phyloP scores from a whole-genome alignment of 2,888 invertebrate species.

The Nemurella pictetii region DNA sequence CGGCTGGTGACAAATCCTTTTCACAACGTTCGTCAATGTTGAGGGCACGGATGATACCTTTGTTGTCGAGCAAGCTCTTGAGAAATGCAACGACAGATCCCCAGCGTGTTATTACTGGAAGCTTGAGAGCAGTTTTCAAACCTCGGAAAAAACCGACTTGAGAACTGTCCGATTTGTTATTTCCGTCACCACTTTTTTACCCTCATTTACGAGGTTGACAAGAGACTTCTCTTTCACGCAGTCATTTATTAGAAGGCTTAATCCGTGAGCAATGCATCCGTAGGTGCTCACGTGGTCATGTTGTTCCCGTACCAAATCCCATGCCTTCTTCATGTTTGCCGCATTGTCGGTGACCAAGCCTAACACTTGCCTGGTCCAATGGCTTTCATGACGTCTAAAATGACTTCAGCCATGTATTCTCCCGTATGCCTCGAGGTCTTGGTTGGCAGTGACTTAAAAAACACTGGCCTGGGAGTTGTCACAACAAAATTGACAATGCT shows the following conservation, averaged over 20 bases:
- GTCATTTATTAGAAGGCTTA: slow-evolving; percentile 45
- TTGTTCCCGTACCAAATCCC: slow-evolving; percentile 43
- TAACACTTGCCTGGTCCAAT: slow-evolving; percentile 6
- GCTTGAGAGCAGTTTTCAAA: slow-evolving; percentile 30
- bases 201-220: slow-evolving; percentile 40
- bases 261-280: slow-evolving; percentile 42
- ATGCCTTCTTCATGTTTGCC: slow-evolving; percentile 44
- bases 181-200: slow-evolving; percentile 43
- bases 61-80: slow-evolving; percentile 43
- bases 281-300: slow-evolving; percentile 39
- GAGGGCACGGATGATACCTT: slow-evolving; percentile 43
- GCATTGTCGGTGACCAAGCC: slow-evolving; percentile 43
- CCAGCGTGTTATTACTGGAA: slow-evolving; percentile 43
- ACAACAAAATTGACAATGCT: slow-evolving; percentile 46
- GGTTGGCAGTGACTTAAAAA: slow-evolving; percentile 43
- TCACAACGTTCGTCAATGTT: slow-evolving; percentile 40
- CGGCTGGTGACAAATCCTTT: not conserved
- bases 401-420: slow-evolving; percentile 42
- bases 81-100: slow-evolving; percentile 43
- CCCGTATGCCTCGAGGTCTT: slow-evolving; percentile 43
- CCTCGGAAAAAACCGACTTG: slow-evolving; percentile 35
- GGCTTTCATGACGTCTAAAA: slow-evolving; percentile 30
- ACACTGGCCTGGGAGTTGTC: slow-evolving; percentile 45
- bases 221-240: slow-evolving; percentile 40
- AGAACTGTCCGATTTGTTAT: slow-evolving; percentile 44